Conservation (phyloP, 2,113 vertebrate genomes). For the Ia io region DNA sequence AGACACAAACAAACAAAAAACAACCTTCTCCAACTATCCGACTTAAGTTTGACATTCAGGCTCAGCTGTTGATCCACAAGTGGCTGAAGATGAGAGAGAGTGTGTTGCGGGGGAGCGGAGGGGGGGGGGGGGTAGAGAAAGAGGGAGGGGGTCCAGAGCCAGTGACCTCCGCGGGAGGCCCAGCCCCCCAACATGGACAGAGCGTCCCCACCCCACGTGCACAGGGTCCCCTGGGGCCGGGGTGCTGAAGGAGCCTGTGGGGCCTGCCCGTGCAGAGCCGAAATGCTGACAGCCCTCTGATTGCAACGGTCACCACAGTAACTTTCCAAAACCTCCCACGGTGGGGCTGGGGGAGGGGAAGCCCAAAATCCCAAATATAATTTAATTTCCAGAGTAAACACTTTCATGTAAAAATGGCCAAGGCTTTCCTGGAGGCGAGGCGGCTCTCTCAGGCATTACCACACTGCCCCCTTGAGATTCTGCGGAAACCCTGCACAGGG, state of each 20-base stretch:
- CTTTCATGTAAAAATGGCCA: constrained; percentile 65
- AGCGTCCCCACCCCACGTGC: not conserved
- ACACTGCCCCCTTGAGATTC: constrained; percentile 83
- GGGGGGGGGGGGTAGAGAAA: no score
- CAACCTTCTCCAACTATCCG: not conserved
- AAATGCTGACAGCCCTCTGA: constrained; percentile 63
- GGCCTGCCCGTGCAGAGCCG: not conserved
- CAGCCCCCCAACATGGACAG: not conserved
- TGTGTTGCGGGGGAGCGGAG: not conserved
- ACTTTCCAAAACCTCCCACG: constrained; percentile 77
- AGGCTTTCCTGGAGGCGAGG: constrained; percentile 45
- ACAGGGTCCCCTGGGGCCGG: not conserved
- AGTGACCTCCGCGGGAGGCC: not conserved
- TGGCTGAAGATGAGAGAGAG: not conserved
- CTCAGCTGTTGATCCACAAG: constrained; percentile 30
- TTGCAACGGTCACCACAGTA: constrained; percentile 72
- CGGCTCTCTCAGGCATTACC: constrained; percentile 66
- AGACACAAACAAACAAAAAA: constrained; percentile 40
- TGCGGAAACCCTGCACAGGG: not conserved
- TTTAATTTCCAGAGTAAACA: constrained; percentile 75
- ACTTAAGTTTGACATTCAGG: constrained; percentile 38
- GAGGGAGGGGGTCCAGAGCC: not conserved
- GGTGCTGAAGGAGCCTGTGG: constrained; percentile 52
- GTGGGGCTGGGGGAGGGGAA: constrained; percentile 68
- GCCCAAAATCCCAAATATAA: constrained; percentile 71